Conservation (phyloP, 1,140 invertebrate species). For the Diorhabda carinulata region DNA sequence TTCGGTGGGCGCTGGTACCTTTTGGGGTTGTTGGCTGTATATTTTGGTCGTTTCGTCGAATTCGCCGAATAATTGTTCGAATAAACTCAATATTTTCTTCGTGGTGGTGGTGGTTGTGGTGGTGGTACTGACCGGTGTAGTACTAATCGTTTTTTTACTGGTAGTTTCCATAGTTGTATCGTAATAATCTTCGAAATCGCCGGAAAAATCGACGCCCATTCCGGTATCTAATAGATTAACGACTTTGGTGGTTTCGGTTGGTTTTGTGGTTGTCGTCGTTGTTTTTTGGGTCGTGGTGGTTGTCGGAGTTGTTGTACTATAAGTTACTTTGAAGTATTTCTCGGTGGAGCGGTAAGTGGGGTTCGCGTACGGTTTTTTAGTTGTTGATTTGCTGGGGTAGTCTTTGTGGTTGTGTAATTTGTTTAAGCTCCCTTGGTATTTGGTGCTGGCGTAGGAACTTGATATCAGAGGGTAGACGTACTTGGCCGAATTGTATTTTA, state of each 20-base stretch:
- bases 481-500: slow-evolving; percentile 62
- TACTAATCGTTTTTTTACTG: background rate
- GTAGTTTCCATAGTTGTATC: slow-evolving; percentile 16
- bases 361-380: slow-evolving; percentile 45
- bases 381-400: slow-evolving; percentile 47
- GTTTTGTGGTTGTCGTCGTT: slow-evolving; percentile 36
- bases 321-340: slow-evolving; percentile 29
- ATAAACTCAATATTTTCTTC: slow-evolving; percentile 39
- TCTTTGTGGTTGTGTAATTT: slow-evolving; percentile 63
- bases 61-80: slow-evolving; percentile 45
- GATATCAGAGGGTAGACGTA: slow-evolving; percentile 66
- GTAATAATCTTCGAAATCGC: slow-evolving; percentile 39
- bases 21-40: background rate
- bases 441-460: slow-evolving; percentile 67
- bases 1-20: slow-evolving; percentile 24
- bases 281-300: slow-evolving; percentile 43
- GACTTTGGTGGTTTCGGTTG: slow-evolving; percentile 33
- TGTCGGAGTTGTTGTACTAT: slow-evolving; percentile 39
- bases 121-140: slow-evolving; percentile 16
- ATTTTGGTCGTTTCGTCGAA: slow-evolving; percentile 36
- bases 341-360: slow-evolving; percentile 37
- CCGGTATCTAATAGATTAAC: slow-evolving; percentile 35
- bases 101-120: slow-evolving; percentile 36
- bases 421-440: slow-evolving; percentile 64
- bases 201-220: slow-evolving; percentile 41